Conservation (phyloP, 2,113 vertebrate species). For the Typhlomys cinereus region DNA sequence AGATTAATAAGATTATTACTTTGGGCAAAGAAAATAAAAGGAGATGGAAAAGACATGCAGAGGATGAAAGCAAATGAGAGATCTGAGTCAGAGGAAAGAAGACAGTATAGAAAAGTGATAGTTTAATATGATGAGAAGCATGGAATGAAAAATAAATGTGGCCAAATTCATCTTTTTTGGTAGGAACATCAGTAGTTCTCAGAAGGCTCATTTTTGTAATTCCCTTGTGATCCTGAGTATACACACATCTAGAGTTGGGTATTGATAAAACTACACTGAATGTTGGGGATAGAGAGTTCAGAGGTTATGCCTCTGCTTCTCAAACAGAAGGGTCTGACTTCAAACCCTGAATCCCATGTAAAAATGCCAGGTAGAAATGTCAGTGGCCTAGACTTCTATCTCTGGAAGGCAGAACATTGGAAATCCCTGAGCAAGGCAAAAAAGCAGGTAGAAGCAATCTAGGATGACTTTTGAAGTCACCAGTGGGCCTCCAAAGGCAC, state of each 20-base stretch:
- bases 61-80: background rate
- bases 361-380: too few species aligned
- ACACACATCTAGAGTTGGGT: background rate
- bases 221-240: background rate
- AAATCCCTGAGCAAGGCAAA: too few species aligned
- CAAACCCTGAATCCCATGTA: too few species aligned
- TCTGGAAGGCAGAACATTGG: too few species aligned
- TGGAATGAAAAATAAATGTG: background rate
- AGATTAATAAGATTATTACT: too few species aligned
- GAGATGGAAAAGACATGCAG: background rate
- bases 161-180: background rate
- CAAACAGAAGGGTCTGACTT: too few species aligned
- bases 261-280: background rate
- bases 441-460: too few species aligned
- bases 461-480: too few species aligned
- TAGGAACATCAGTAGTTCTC: background rate
- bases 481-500: too few species aligned
- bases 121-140: background rate
- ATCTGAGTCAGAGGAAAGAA: background rate
- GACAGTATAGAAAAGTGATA: fast-evolving
- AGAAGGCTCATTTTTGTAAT: background rate
- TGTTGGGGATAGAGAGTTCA: too few species aligned
- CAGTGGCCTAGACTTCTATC: too few species aligned
- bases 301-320: too few species aligned
- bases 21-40: background rate